Conservation (phyloP, 2,113 vertebrate genomes). For the Bufo bufo region DNA sequence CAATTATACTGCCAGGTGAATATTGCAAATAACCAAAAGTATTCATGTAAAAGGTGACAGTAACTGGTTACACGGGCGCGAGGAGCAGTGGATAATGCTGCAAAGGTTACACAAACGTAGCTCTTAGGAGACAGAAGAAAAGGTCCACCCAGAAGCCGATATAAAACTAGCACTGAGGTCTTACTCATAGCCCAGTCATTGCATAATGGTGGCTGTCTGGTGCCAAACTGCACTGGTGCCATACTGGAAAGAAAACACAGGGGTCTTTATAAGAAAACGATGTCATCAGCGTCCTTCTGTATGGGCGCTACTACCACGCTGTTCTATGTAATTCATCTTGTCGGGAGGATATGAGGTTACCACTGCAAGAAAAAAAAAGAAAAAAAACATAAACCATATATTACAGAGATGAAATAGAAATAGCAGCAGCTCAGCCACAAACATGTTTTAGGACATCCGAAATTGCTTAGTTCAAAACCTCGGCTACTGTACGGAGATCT, state of each 20-base stretch:
- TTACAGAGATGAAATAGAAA: background rate
- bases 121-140: background rate
- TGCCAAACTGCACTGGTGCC: background rate
- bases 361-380: conserved; percentile 14
- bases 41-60: background rate
- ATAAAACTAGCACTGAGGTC: background rate
- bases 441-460: background rate
- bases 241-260: background rate
- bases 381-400: background rate
- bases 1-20: background rate
- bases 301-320: background rate
- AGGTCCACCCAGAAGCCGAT: background rate
- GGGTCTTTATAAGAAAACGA: background rate
- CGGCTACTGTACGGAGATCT: too few relatives aligned
- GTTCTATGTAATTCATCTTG: background rate
- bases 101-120: background rate
- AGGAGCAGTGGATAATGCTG: background rate
- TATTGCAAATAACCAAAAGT: background rate
- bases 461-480: too few relatives aligned
- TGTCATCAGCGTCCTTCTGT: background rate
- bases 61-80: background rate
- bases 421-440: too few relatives aligned
- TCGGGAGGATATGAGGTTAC: background rate
- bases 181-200: conserved; percentile 15
- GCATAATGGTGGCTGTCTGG: conserved; percentile 5